Conservation (phyloP, 2,888 invertebrate genomes). For the Dichetophora obliterata region DNA sequence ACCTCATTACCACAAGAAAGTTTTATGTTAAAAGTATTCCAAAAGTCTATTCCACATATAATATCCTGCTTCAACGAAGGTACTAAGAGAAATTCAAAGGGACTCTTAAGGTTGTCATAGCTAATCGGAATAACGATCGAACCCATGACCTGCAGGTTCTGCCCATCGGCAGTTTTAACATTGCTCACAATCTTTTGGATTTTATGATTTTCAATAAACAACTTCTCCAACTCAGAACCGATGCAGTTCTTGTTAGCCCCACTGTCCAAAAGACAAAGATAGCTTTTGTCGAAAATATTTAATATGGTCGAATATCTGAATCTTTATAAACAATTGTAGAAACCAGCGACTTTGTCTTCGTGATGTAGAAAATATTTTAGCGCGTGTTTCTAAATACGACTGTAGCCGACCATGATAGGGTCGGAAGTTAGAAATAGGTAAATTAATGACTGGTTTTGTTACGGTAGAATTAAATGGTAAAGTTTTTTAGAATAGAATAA, state of each 20-base stretch:
- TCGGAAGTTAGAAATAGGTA: neutral
- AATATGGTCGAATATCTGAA: no score
- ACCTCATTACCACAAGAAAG: neutral
- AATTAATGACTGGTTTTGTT: neutral
- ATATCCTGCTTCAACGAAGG: neutral
- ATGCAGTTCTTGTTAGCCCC: neutral
- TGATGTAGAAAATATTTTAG: neutral
- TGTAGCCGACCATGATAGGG: neutral
- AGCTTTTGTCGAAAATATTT: no score
- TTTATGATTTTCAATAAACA: neutral
- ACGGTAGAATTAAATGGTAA: neutral
- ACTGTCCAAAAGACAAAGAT: neutral
- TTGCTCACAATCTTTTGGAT: neutral
- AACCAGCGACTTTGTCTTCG: no score
- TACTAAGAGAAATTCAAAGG: neutral
- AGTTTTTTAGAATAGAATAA: neutral
- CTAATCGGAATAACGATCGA: neutral
- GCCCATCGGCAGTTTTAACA: conserved; percentile 8
- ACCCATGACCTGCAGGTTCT: neutral
- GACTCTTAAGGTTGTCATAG: neutral
- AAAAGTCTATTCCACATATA: conserved; percentile 17
- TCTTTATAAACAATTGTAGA: no score
- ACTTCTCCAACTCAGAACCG: neutral
- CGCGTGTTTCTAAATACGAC: neutral
- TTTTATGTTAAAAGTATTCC: neutral